Percentiles rank a stretch among this genome's conserved stretches.
phyloP scores from a whole-genome alignment of 2,888 invertebrate genomes.

The Esperia sulphurella region DNA sequence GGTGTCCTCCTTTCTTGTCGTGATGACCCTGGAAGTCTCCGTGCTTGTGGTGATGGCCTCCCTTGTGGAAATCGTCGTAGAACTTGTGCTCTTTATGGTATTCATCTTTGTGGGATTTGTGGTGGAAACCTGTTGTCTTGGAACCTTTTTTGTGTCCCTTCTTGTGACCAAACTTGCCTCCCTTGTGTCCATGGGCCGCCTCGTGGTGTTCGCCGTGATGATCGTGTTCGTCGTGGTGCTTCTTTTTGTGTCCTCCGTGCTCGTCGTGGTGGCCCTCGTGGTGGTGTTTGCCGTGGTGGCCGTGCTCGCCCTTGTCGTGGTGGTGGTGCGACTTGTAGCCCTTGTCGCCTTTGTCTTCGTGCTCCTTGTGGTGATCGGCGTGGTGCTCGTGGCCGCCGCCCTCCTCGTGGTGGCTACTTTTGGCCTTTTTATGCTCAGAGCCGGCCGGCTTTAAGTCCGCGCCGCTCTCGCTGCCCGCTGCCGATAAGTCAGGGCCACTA shows the following conservation, averaged over 20 bases:
- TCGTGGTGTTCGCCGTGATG: constrained; percentile 89
- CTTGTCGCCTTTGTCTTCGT: constrained; percentile 88
- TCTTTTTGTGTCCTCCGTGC: constrained; percentile 89
- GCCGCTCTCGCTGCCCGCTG: constrained; percentile 18
- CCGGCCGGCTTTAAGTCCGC: constrained; percentile 71
- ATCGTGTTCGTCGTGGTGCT: constrained; percentile 87
- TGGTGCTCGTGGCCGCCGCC: constrained; percentile 86
- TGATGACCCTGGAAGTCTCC: constrained; percentile 90
- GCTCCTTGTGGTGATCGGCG: constrained; percentile 82
- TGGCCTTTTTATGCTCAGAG: constrained; percentile 67
- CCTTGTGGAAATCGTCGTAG: constrained; percentile 92
- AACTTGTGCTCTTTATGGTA: constrained; percentile 93
- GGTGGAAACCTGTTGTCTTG: constrained; percentile 90
- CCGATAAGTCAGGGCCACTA: constrained; percentile 13
- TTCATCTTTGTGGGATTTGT: constrained; percentile 92
- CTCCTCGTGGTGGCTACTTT: constrained; percentile 77
- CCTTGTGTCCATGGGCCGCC: constrained; percentile 87
- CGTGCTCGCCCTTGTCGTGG: constrained; percentile 88
- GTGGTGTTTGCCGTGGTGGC: constrained; percentile 87
- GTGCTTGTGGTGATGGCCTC: constrained; percentile 89
- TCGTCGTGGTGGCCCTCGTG: constrained; percentile 88
- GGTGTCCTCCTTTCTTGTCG: constrained; percentile 87
- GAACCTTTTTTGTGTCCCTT: constrained; percentile 92
- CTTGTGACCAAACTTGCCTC: constrained; percentile 88
- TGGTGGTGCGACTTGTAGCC: constrained; percentile 88